Base-by-base conservation (phyloP, 2,888 invertebrate genomes). In the Diplolepis rosae region DNA sequence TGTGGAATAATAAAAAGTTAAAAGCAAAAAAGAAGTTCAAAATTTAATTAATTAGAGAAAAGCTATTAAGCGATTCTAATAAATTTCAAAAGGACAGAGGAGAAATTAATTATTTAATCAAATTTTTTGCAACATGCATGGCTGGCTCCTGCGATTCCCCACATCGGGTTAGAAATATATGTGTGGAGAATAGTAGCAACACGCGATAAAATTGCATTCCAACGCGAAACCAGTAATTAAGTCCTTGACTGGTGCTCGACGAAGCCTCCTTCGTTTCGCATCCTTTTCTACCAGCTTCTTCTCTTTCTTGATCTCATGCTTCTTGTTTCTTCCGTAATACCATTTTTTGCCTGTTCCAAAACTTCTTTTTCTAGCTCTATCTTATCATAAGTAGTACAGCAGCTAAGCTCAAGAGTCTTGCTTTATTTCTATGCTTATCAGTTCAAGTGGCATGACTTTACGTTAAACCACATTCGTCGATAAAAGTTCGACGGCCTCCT, bases 201-300 rank as follows among this genome's bases (percentile, higher is more conserved):
- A 73, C 73, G 69, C 76, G 81, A 82, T 79, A 83, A 81, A 75
- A 79, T 70, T 65, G 68, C 73, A 66, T 69, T 75, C 75, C 73
- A 70, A 70, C 70, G 39, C 66, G 67, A 71, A 74, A 73, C 77
- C 81, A 71, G 84, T 86, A 86, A 86, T 87, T 87, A 85, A 87
- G 86, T 84, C 82, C 80, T 85, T 81, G 80, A 82, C 84, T 79
- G 80, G 81, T 79, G 2, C 15, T 9, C 15, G 18, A 3, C 9
- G 18, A 15, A 2, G 9, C 35, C 9, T 35, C 9, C 7, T 45
- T 2, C 15, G 2, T 2, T 1, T 9, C 15, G 18, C 35, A 45
- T 9, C 18, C 45, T 45, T n/a, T 45, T 9, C 18, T 45, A 9
- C 18, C 18, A 45, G 18, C 18, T 45, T 9, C 7, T 18, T 18